Conservation (phyloP, 2,888 invertebrate genomes). For the Gymnocheta viridis region DNA sequence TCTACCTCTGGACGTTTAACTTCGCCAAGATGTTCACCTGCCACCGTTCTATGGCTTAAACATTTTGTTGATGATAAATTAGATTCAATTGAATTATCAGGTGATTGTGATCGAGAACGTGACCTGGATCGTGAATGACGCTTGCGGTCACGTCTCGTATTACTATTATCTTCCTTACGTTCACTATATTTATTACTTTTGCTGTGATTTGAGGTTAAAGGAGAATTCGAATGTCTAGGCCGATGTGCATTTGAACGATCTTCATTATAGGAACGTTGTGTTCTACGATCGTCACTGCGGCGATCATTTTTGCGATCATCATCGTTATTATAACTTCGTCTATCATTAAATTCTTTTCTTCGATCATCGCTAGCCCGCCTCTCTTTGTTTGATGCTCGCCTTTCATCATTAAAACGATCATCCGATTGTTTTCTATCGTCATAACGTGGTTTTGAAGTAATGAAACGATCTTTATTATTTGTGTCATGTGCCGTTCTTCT, state of each 20-base stretch:
- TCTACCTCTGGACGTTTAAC: constrained; percentile 17
- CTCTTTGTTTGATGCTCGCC: constrained; percentile 61
- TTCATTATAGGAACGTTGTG: constrained; percentile 64
- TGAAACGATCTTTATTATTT: constrained; percentile 58
- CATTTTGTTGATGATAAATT: constrained; percentile 8
- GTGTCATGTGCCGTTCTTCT: constrained; percentile 35
- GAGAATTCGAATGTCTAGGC: constrained; percentile 70
- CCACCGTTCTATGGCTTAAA: constrained; percentile 31
- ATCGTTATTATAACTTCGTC: constrained; percentile 49
- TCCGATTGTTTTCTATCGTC: constrained; percentile 70
- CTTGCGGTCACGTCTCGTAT: constrained; percentile 57
- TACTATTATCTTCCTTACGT: constrained; percentile 56
- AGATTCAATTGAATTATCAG: constrained; percentile 34
- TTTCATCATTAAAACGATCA: constrained; percentile 68
- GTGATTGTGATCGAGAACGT: constrained; percentile 71
- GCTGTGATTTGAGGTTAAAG: constrained; percentile 42
- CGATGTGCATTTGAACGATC: constrained; percentile 58
- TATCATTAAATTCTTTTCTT: constrained; percentile 53
- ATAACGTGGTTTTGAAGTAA: constrained; percentile 60
- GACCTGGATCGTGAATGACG: constrained; percentile 54
- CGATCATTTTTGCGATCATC: constrained; percentile 55
- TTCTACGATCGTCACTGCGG: constrained; percentile 56
- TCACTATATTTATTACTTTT: constrained; percentile 49
- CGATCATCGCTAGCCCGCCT: constrained; percentile 65
- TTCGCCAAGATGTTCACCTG: constrained; percentile 23